phyloP scores from a whole-genome alignment of 2,797 vertebrate genomes.

The Hafferia zeledoni region DNA sequence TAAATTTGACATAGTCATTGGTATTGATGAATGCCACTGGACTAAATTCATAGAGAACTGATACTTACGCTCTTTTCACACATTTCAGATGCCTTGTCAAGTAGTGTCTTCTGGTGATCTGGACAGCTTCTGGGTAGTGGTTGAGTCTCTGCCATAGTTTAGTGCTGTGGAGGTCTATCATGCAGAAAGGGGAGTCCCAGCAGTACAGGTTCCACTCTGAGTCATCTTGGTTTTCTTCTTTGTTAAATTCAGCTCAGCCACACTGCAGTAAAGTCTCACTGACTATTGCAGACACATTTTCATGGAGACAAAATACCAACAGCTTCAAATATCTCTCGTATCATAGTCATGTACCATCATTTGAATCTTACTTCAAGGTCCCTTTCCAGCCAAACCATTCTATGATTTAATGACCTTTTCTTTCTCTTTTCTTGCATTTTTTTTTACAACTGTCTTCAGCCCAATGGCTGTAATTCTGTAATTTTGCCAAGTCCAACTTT shows the following conservation, averaged over 20 bases:
- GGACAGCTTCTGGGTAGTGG: not conserved
- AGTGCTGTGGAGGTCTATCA: not conserved
- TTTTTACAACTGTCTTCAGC: not conserved
- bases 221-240: not conserved
- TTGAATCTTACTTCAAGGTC: not conserved
- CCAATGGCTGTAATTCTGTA: not conserved
- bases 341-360: constrained; percentile 41
- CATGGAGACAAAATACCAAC: constrained; percentile 79
- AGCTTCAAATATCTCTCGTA: not conserved
- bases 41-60: not conserved
- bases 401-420: not conserved
- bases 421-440: not conserved
- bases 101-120: not conserved
- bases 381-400: not conserved
- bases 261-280: not conserved
- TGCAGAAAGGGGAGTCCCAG: not conserved
- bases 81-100: not conserved
- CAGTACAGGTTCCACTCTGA: not conserved
- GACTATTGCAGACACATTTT: not conserved
- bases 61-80: not conserved
- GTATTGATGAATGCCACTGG: not conserved
- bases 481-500: not conserved
- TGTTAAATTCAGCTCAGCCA: not conserved
- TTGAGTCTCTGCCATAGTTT: not conserved
- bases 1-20: not conserved